These are phyloP conservation scores for Fissipunctia ypsillon DNA, from an alignment of 2,888 invertebrate species.

Conservation along the genomic window DNA sequence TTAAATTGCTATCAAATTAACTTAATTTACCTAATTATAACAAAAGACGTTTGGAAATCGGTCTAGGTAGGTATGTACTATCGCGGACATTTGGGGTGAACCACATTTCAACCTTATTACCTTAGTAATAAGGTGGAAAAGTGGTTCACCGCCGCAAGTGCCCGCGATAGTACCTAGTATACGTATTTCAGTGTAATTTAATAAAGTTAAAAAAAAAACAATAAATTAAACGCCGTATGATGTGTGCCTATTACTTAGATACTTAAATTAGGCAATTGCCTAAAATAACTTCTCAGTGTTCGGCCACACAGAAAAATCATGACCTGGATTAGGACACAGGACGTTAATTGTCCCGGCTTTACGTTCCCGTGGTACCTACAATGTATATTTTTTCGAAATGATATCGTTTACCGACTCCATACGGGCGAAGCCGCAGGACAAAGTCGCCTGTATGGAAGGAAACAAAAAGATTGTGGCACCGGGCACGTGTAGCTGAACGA, in stretches of 20 bases:
- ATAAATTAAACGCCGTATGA: background rate
- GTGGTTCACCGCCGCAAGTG: too few relatives aligned
- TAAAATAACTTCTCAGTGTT: background rate
- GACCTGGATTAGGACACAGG: background rate
- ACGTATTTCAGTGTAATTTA: background rate
- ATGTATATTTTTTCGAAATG: background rate
- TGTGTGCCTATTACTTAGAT: background rate
- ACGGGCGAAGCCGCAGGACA: background rate
- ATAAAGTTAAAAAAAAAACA: background rate
- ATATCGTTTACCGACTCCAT: background rate
- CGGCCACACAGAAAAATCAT: too few relatives aligned
- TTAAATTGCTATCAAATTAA: constrained; percentile 4
- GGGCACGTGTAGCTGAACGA: background rate
- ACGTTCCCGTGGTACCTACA: background rate
- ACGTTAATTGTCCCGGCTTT: too few relatives aligned
- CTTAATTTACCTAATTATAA: background rate
- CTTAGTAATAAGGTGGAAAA: too few relatives aligned
- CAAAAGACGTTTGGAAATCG: background rate
- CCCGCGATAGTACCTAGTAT: too few relatives aligned
- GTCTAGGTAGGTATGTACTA: background rate
- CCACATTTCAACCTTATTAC: too few relatives aligned
- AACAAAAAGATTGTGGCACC: background rate
- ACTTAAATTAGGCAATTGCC: too few relatives aligned
- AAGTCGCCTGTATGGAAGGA: too few relatives aligned
- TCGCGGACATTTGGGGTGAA: too few relatives aligned